These are phyloP conservation scores for Quadroppia sp. DNA, from an alignment of 2,888 invertebrate species.

Conservation along the genomic window DNA sequence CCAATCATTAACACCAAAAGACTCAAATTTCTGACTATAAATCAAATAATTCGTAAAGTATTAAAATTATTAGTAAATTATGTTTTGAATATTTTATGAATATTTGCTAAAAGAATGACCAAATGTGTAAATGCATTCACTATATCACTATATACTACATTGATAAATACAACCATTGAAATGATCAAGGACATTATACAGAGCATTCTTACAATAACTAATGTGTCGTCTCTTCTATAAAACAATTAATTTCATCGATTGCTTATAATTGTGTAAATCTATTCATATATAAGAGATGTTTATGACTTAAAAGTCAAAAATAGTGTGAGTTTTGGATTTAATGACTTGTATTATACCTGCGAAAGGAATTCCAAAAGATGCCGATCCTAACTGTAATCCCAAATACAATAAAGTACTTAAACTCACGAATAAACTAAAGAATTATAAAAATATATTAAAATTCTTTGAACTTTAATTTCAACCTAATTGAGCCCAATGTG, in stretches of 20 bases:
- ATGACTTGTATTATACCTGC: slow-evolving; percentile 1
- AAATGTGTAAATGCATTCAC: too few relatives aligned
- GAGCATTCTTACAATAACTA: too few relatives aligned
- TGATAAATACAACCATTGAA: too few relatives aligned
- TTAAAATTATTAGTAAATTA: too few relatives aligned
- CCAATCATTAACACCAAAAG: slow-evolving; percentile 28
- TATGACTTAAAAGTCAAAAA: background rate
- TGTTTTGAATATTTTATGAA: too few relatives aligned
- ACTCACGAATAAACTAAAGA: slow-evolving; percentile 15
- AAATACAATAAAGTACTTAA: slow-evolving; percentile 13
- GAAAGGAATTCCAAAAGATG: slow-evolving; percentile 4
- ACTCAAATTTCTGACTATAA: slow-evolving; percentile 13
- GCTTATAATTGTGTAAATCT: too few relatives aligned
- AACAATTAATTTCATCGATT: too few relatives aligned
- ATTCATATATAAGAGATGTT: background rate
- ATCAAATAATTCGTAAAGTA: background rate
- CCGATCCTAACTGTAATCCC: slow-evolving; percentile 28
- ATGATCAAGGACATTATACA: too few relatives aligned
- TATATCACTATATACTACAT: too few relatives aligned
- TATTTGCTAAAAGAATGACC: too few relatives aligned
- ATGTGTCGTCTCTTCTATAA: too few relatives aligned
- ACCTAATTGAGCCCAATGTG: slow-evolving; percentile 22
- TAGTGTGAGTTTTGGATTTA: background rate
- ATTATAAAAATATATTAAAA: background rate
- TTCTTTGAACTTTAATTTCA: background rate